Conservation (phyloP, 1,140 invertebrate genomes). For the Hormaphis cornu region DNA sequence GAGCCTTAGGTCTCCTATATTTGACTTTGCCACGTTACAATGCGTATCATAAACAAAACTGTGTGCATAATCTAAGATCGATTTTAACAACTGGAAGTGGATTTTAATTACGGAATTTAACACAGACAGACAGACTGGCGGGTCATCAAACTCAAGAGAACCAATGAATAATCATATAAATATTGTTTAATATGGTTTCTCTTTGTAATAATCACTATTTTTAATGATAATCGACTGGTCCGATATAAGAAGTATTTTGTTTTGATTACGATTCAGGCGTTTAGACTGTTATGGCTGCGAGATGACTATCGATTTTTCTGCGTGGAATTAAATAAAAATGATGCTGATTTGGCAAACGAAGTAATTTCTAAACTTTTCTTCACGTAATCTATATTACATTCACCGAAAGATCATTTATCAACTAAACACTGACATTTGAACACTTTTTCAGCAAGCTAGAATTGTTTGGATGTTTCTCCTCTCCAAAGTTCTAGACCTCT, state of each 20-base stretch:
- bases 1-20: too few relatives aligned
- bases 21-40: too few relatives aligned
- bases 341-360: background rate
- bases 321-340: background rate
- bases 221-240: too few relatives aligned
- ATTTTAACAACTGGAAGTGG: too few relatives aligned
- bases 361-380: background rate
- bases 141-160: too few relatives aligned
- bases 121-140: too few relatives aligned
- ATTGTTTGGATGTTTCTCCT: background rate
- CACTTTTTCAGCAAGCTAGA: background rate
- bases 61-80: too few relatives aligned
- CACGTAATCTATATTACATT: background rate
- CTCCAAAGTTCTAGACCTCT: background rate
- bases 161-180: too few relatives aligned
- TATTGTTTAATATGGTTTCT: too few relatives aligned
- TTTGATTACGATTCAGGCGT: background rate
- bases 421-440: background rate
- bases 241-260: background rate
- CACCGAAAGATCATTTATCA: background rate
- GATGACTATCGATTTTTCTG: constrained; percentile 23
- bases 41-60: too few relatives aligned
- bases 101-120: too few relatives aligned
- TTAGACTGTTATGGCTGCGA: constrained; percentile 15
- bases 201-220: too few relatives aligned